Base-by-base conservation (phyloP, 2,113 vertebrate genomes). In the Alethe castanea region DNA sequence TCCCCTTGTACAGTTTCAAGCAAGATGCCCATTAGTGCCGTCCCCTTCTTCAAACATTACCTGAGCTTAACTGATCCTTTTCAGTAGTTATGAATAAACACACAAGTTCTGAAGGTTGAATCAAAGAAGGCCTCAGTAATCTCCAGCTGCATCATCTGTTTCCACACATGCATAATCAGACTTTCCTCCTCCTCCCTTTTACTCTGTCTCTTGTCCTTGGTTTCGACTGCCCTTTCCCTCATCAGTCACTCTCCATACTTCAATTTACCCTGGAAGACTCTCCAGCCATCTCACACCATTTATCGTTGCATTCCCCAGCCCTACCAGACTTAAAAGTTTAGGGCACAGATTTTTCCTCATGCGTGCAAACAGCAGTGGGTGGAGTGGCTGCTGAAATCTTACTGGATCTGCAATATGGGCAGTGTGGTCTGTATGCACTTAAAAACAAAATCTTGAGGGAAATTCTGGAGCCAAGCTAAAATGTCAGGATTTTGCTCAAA, bases 401-500 rank as follows among this genome's bases (percentile, higher is more conserved):
- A 81, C 65, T 94, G 95, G 90, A 92, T 80, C 52, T 65, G 47
- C 1, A 4, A 62, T 66, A 90, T 31, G 64, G 69, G 60, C 86
- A 84, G 72, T 79, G 83, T 60, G 86, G 57, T 92, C 72, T 92
- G 86, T 59, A 50, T 40, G 72, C 59, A 73, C 73, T 91, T 65
- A 73, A 70, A 91, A 84, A 70, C 28, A 72, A 86, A 92, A 81
- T 11, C 90, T 86, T 81, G 38, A 74, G 82, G 95, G 80, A 95
- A 93, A 95, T 93, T 67, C 72, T 90, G 40, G 78, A 94, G 88
- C 88, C 94, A 95, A 92, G 48, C 79, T 78, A 91, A 64, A 59
- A 82, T 3, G 12, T 92, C 86, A 91, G 61, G 48, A 48, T 71
- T 92, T 95, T 92, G 23, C 67, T 96, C 42, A 79, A 73, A 93